These are phyloP conservation scores for Artibeus jamaicensis DNA, from an alignment of 2,797 vertebrate genomes.

Conservation along the genomic window DNA sequence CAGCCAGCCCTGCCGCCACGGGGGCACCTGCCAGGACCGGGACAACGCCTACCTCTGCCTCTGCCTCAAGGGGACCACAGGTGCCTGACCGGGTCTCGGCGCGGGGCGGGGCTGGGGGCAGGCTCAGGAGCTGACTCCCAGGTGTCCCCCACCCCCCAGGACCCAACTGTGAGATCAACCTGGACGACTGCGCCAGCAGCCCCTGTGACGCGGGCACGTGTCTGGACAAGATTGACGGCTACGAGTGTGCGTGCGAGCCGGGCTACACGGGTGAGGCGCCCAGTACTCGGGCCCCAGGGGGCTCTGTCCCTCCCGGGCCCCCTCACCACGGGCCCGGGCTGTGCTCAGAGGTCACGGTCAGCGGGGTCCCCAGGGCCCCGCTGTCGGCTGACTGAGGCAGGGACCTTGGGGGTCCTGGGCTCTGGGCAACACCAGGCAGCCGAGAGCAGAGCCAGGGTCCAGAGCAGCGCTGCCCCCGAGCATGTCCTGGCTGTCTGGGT, in stretches of 20 bases:
- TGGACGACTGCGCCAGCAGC: conserved; percentile 94
- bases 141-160: conserved; percentile 79
- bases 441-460: neutral
- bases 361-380: neutral
- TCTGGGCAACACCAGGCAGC: fast-evolving
- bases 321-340: fast-evolving
- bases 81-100: conserved; percentile 55
- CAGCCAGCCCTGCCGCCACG: conserved; percentile 95
- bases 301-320: fast-evolving
- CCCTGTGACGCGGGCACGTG: conserved; percentile 95
- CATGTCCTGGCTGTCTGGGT: fast-evolving
- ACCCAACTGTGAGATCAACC: conserved; percentile 94
- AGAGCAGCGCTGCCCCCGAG: fast-evolving
- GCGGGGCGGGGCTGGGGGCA: fast-evolving
- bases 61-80: conserved; percentile 94
- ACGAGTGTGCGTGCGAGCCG: conserved; percentile 92
- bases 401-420: neutral
- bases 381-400: neutral
- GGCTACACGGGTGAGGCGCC: conserved; percentile 92
- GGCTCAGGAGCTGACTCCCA: neutral
- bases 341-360: neutral
- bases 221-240: conserved; percentile 95
- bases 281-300: fast-evolving
- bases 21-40: conserved; percentile 93
- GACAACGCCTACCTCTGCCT: conserved; percentile 91